Percentiles rank a stretch among this genome's conserved stretches.
Conservation (phyloP, 2,797 vertebrate genomes). For the Gambelia wislizenii region DNA sequence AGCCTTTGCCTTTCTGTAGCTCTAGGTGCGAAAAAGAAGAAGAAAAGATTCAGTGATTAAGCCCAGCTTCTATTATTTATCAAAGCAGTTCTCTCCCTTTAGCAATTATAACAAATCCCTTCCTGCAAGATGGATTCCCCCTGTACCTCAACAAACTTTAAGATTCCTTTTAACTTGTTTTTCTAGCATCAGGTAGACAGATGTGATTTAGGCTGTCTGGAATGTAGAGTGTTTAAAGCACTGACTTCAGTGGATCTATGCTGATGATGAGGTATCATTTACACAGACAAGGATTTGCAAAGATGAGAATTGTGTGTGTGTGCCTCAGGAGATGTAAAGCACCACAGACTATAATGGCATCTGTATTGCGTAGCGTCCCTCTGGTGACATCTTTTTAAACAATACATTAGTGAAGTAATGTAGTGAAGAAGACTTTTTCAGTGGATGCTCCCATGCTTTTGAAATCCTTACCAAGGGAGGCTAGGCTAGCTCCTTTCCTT, state of each 20-base stretch:
- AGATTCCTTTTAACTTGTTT: conserved; percentile 22
- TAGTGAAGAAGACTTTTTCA: neutral
- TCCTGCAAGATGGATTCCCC: neutral
- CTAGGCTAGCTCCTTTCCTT: neutral
- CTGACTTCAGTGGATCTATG: neutral
- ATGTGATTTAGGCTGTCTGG: neutral
- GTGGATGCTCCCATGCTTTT: neutral
- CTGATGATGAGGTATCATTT: neutral
- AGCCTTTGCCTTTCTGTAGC: conserved; percentile 37
- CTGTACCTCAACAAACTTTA: conserved; percentile 9
- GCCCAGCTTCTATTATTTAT: conserved; percentile 17
- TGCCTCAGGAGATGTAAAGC: neutral
- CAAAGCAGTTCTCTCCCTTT: conserved; percentile 11
- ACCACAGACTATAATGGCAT: no score
- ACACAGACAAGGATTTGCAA: neutral
- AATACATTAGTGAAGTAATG: neutral
- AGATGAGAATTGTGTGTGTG: neutral
- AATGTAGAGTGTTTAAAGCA: neutral
- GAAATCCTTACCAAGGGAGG: neutral
- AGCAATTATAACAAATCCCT: conserved; percentile 21
- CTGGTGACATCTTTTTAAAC: neutral
- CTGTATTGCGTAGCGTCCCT: neutral
- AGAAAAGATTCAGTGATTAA: conserved; percentile 28
- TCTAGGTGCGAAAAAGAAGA: neutral
- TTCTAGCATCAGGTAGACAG: conserved; percentile 1